Percentiles rank a stretch among this genome's conserved stretches.
phyloP scores from a whole-genome alignment of 92 coral and sea anemone genomes.

The Desmophyllum pertusum region DNA sequence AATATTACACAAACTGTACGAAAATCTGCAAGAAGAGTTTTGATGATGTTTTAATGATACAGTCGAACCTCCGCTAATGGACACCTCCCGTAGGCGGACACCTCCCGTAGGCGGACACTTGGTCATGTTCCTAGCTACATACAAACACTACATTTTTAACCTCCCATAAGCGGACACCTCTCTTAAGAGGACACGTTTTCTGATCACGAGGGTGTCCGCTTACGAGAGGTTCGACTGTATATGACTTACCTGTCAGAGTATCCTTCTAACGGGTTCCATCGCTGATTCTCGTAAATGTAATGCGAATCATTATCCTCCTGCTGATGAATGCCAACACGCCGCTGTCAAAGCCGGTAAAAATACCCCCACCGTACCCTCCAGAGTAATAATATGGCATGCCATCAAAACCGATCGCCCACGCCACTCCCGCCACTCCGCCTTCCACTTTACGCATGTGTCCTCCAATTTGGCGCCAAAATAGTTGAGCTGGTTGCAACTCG shows the following conservation, averaged over 20 bases:
- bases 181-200: too few species aligned
- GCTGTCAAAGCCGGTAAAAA: slow-evolving; percentile 76
- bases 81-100: too few species aligned
- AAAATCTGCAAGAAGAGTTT: not conserved
- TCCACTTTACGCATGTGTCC: slow-evolving; percentile 91
- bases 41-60: too few species aligned
- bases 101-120: too few species aligned
- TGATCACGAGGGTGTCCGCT: too few species aligned
- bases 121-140: too few species aligned
- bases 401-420: slow-evolving; percentile 95
- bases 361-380: slow-evolving; percentile 98
- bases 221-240: too few species aligned
- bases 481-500: slow-evolving; percentile 62
- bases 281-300: slow-evolving; percentile 90
- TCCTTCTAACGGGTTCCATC: slow-evolving; percentile 95
- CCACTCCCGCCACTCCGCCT: slow-evolving; percentile 86
- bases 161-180: too few species aligned
- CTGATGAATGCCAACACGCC: slow-evolving; percentile 77
- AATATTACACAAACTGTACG: not conserved
- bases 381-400: slow-evolving; percentile 88
- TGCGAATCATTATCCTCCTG: slow-evolving; percentile 85
- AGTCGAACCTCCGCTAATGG: too few species aligned
- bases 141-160: too few species aligned
- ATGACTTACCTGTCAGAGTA: slow-evolving; percentile 93
- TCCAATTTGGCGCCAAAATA: slow-evolving; percentile 96